phyloP scores from a whole-genome alignment of 2,888 invertebrate genomes.

The Lasioglossum marginatum region DNA sequence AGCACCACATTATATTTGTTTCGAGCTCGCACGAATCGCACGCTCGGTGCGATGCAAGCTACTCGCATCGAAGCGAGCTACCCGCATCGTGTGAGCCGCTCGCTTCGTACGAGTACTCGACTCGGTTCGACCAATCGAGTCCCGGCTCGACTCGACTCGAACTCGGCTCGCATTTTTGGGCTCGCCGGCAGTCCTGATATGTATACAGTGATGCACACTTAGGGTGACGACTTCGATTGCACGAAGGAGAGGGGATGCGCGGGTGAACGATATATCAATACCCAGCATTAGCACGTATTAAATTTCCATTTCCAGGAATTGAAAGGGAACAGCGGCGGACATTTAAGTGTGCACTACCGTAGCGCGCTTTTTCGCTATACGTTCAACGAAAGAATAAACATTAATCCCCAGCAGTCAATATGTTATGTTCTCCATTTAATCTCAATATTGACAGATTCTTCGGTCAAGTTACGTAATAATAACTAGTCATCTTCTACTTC shows the following conservation, averaged over 20 bases:
- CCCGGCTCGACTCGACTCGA: too few species aligned
- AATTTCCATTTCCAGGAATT: background rate
- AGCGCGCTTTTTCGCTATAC: background rate
- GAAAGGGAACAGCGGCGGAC: background rate
- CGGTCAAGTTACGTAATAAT: slow-evolving; percentile 29
- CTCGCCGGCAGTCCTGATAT: too few species aligned
- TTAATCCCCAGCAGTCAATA: background rate
- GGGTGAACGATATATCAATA: background rate
- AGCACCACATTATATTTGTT: too few species aligned
- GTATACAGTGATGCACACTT: background rate
- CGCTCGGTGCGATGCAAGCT: too few species aligned
- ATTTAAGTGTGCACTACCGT: background rate
- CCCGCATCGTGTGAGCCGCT: too few species aligned
- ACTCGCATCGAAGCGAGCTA: too few species aligned
- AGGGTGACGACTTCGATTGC: background rate
- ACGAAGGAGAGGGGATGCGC: background rate
- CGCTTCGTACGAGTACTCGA: too few species aligned
- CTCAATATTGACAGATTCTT: background rate
- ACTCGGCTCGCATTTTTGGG: too few species aligned
- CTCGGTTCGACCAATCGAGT: too few species aligned
- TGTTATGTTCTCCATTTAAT: background rate
- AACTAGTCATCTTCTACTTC: slow-evolving; percentile 22
- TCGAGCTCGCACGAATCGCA: too few species aligned
- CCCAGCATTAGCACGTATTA: background rate
- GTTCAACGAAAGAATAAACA: background rate